Evolutionary conservation across 2,888 invertebrate species (phyloP), one percentile per base, ranked within the genome.

Genomic region (Eilema depressum): DNA sequence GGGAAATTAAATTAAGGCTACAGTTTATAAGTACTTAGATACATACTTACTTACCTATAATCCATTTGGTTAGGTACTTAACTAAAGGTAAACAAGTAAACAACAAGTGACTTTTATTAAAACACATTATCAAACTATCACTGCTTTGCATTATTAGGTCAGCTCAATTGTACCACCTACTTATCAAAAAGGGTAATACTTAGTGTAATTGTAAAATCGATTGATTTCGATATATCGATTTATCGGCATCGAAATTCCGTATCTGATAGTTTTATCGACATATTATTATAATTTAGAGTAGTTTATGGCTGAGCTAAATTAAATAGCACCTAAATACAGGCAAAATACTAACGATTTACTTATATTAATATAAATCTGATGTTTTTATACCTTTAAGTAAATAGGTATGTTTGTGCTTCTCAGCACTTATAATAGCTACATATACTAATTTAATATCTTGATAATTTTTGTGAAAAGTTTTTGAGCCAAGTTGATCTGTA

Each of bases 1-100:
- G 47, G 63, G 68, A 70, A 74, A 53, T 28, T 53, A 28, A 70
- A 82, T 75, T 66, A 68, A 68, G 23, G 56, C n/a, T 60, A 14
- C 33, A 26, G 3, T 56, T 62, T 41, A 17, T 41, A 67, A 10
- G 10, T 25, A 66, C 28, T 5, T 53, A 53, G 1, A 17, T 53
- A 53, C 17, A 20, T 20, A 37, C 11, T 37, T 37, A 12, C 33
- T 5, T 37, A 37, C 5, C 2, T 5, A 3, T 28, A 28, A 3
- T 28, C 5, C 28, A 28, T 28, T 28, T 3, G 28, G 28, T 28
- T 28, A 28, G 28, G 5, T 28, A 60, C 3, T 25, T 25, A 60
- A 28, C 5, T 28, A n/a, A n/a, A n/a, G n/a, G n/a, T n/a, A n/a
- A n/a, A n/a, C n/a, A n/a, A n/a, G n/a, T n/a, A n/a, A n/a, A n/a